Base-by-base conservation (phyloP, 2,888 invertebrate genomes). In the Ectemnius lituratus region DNA sequence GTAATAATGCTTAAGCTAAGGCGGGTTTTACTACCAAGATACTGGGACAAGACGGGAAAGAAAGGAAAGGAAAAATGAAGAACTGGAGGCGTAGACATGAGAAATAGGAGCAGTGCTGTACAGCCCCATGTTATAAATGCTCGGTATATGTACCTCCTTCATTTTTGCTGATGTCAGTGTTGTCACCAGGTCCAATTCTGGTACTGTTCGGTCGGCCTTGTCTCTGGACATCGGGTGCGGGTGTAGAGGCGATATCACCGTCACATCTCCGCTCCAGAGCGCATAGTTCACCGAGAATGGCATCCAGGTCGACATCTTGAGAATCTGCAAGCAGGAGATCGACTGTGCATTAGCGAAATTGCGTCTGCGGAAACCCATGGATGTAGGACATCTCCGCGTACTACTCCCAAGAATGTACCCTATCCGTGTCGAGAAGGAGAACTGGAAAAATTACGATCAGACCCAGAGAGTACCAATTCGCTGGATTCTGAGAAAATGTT, bases 261-360 rank as follows among this genome's bases (percentile, higher is more conserved):
- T 93, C 92, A 86, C 93, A 93, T 76, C 93, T 92, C 84, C 94
- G 93, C 91, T 98, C 99, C 83, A 99, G 93, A 65, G 98, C 97
- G 91, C 97, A 97, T 67, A 99, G 93, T 91, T 99, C 99, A 52
- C 98, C 98, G 74, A 99, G 93, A 86, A 99, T 98, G 70, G 98
- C 98, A 91, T 99, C 99, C 90, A 99, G 93, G 92, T 99, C 99
- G 64, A 98, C 97, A 91, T 99, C 98, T 90, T 97, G 97, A 23
- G 97, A 97, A 91, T 98, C 98, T 94, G 71, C 28, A 57, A 70
- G 28, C 61, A 20, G 5, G 4, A 16, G 6, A 37, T 3, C 14
- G 27, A 11, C 23, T 16, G 23, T 52, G 14, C 16, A 49, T 27
- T 18, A 18, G 6, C 57, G 28, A 16, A 20, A 52, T 45, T 47